Evolutionary conservation across 2,797 vertebrate genomes (phyloP).

Genomic region (Scarus forsteni): DNA sequence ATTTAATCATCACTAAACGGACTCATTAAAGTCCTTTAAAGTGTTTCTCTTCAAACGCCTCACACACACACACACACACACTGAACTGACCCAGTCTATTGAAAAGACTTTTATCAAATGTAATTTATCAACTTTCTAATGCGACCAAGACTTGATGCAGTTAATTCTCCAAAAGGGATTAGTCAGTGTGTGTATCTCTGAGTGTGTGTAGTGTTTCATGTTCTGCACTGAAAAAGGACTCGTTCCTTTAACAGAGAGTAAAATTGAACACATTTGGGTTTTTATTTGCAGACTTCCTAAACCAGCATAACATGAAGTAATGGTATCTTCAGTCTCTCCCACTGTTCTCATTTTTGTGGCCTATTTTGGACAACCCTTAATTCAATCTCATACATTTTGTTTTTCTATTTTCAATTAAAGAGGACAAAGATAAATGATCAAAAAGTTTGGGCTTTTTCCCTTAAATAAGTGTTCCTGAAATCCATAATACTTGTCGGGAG

Average conservation of each 20-base stretch:
- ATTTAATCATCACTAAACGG: slow-evolving; percentile 65
- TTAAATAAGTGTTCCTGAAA: too few relatives aligned
- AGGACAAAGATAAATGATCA: background rate
- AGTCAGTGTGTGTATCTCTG: slow-evolving; percentile 12
- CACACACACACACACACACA: slow-evolving; percentile 15
- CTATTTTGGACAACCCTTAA: background rate
- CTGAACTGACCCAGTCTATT: slow-evolving; percentile 42
- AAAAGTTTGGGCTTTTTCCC: background rate
- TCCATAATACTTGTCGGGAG: too few relatives aligned
- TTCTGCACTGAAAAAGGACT: slow-evolving; percentile 8
- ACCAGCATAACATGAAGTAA: too few relatives aligned
- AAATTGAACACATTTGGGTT: background rate
- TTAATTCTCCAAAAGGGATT: slow-evolving; percentile 62
- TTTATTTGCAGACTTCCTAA: too few relatives aligned
- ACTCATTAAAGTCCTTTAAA: slow-evolving; percentile 64
- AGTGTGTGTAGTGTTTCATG: background rate
- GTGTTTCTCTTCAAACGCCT: slow-evolving; percentile 57
- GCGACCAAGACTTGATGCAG: slow-evolving; percentile 49
- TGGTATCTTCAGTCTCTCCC: too few relatives aligned
- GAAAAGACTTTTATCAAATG: slow-evolving; percentile 61
- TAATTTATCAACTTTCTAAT: slow-evolving; percentile 68
- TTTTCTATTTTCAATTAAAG: background rate
- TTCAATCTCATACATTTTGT: background rate
- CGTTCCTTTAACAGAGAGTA: slow-evolving; percentile 4
- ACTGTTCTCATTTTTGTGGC: background rate